Percentiles rank a stretch among this genome's conserved stretches.
phyloP scores from a whole-genome alignment of 1,140 invertebrate species.

The Neodiprion fabricii region DNA sequence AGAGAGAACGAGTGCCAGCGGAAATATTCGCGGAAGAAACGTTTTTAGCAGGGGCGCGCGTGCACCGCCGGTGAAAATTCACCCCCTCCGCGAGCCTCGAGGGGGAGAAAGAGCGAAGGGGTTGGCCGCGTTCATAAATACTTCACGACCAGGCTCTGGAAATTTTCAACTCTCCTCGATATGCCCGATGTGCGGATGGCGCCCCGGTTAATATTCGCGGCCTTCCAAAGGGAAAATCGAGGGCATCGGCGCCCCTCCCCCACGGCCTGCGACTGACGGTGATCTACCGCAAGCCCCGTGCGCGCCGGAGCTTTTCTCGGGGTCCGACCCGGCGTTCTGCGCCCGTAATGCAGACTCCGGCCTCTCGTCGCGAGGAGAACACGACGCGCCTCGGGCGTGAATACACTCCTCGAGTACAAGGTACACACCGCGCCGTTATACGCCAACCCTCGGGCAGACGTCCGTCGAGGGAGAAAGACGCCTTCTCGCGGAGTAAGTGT shows the following conservation, averaged over 20 bases:
- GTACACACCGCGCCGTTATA: background rate
- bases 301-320: background rate
- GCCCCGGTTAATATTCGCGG: constrained; percentile 3
- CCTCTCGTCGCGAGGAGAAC: background rate
- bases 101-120: constrained; percentile 30
- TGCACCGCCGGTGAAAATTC: too few relatives aligned
- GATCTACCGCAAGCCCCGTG: constrained; percentile 22
- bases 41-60: background rate
- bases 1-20: constrained; percentile 22
- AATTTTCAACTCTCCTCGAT: constrained; percentile 39
- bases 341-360: background rate
- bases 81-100: background rate
- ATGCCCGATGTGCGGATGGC: background rate
- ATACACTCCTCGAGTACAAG: background rate
- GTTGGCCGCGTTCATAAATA: constrained; percentile 46
- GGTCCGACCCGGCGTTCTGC: constrained; percentile 14
- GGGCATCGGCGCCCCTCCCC: background rate
- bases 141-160: constrained; percentile 44
- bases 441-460: too few relatives aligned
- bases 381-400: background rate
- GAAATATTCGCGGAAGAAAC: constrained; percentile 5
- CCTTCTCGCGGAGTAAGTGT: background rate
- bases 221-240: background rate
- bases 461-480: background rate
- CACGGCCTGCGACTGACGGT: constrained; percentile 14